Base-by-base conservation (phyloP, 2,888 invertebrate genomes). In the Rhingia rostrata region DNA sequence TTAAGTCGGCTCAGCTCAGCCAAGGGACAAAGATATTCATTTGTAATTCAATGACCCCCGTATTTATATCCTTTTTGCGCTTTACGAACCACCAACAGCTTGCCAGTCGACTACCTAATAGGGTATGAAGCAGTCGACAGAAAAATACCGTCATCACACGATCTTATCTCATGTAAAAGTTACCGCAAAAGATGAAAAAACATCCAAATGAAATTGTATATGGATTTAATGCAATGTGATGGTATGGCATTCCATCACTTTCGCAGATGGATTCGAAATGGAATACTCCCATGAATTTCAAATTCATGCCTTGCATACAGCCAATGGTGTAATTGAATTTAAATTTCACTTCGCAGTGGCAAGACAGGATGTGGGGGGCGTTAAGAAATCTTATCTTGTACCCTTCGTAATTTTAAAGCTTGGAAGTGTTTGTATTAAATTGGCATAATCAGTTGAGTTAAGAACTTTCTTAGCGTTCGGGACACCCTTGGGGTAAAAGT, bases 31-130 rank as follows among this genome's bases (percentile, higher is more conserved):
- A 67, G 35, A 67, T 67, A 80, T 80, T 61, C 41, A 54, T 74
- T 61, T 61, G 67, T 54, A 60, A 79, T 64, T 72, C 64, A 79
- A 72, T 72, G 79, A 53, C 53, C 43, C 43, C 45, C 32, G 39
- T 58, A 53, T 54, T 61, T 73, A 22, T 53, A 67, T 67, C 47
- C 53, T 49, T n/a, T 51, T n/a, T 22, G 22, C 43, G 12, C n/a
- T 43, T 43, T 6, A 14, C 4, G 7, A 39, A 32, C 6, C 47
- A 51, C 64, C 56, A 63, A 75, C 75, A 67, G 60, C 43, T 60
- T 67, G 53, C 43, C 32, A 22, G 22, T 22, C 22, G 14, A 33
- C 9, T 41, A 41, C 22, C 60, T 41, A 60, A 70, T 60, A 41
- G 47, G 22, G 49, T 51, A 60, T 60, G 51, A 70, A 70, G 33